phyloP scores from a whole-genome alignment of 2,113 vertebrate species.

The Greenwoodochromis staneri region DNA sequence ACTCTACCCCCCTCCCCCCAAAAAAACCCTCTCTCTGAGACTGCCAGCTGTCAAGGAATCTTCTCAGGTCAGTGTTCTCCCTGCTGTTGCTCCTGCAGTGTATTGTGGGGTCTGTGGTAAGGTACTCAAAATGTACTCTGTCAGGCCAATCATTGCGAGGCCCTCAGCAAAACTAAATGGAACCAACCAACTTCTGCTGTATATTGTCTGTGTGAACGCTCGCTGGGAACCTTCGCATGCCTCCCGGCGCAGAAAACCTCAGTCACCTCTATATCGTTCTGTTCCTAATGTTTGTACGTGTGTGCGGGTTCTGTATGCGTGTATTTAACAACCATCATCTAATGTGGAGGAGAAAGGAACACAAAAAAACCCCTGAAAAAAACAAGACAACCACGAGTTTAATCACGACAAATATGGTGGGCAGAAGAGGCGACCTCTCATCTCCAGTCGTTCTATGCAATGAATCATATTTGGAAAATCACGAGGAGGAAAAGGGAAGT shows the following conservation, averaged over 20 bases:
- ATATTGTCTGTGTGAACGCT: conserved; percentile 65
- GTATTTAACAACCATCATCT: conserved; percentile 56
- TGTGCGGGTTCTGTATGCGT: conserved; percentile 55
- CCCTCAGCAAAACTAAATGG: conserved; percentile 38
- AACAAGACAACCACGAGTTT: conserved; percentile 44
- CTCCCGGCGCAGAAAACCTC: conserved; percentile 56
- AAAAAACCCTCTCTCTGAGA: conserved; percentile 34
- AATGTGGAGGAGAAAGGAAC: conserved; percentile 9
- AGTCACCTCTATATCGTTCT: conserved; percentile 70
- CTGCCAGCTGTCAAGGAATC: conserved; percentile 65
- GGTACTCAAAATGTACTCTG: conserved; percentile 30
- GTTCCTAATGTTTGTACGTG: conserved; percentile 66
- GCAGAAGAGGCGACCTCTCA: conserved; percentile 65
- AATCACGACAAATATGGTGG: conserved; percentile 48
- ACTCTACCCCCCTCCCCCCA: neutral
- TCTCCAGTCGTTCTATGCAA: conserved; percentile 97
- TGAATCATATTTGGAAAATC: conserved; percentile 77
- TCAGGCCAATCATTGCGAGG: conserved; percentile 37
- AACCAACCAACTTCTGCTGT: conserved; percentile 58
- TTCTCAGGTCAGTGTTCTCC: conserved; percentile 72
- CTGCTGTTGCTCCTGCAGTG: conserved; percentile 67
- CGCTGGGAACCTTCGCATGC: conserved; percentile 72
- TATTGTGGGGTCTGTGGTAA: conserved; percentile 59
- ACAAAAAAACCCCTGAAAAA: neutral
- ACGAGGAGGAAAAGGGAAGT: neutral